Base-by-base conservation (phyloP, 2,797 vertebrate genomes). In the Percopsis omiscomaycus region DNA sequence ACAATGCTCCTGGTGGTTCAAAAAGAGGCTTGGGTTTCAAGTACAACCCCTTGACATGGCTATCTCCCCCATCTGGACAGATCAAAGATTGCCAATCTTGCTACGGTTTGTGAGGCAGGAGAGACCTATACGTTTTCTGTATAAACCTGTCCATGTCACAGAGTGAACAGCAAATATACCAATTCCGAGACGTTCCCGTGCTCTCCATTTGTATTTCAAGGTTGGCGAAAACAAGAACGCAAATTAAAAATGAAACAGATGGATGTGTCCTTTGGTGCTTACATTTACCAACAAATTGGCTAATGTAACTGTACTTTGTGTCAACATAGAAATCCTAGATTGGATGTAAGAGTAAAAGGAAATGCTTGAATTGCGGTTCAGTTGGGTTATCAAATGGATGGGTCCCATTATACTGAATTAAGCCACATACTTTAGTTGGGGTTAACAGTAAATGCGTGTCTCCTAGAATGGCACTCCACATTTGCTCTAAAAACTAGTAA, bases 11-110 rank as follows among this genome's bases (percentile, higher is more conserved):
- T 27, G 22, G 50, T 70, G 64, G 57, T 81, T 73, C 55, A 74
- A 58, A 64, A 65, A 73, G 30, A 58, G 53, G 8, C 47, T 62
- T 46, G 55, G 48, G 60, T 79, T 77, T 74, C 64, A 78, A 79
- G 71, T 68, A 71, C 68, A 32, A 71, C 73, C 61, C 66, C 15
- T 61, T 75, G 78, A 82, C 74, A 82, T 75, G 66, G 12, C 75
- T 71, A 51, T 83, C 78, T 28, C 70, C 67, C 79, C 69, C 73
- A 75, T 81, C 78, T 77, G 69, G 69, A 81, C 84, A 78, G 62
- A 76, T 79, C 77, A 86, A 58, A 84, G 60, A 81, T 85, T 76
- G 75, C 54, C 75, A 83, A 78, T 87, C 76, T 82, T 81, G 73
- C 77, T 63, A 68, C 10, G 28, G 64, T 65, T 71, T 27, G 47